Conservation (phyloP, 2,888 invertebrate genomes). For the Apocheima hispidaria region DNA sequence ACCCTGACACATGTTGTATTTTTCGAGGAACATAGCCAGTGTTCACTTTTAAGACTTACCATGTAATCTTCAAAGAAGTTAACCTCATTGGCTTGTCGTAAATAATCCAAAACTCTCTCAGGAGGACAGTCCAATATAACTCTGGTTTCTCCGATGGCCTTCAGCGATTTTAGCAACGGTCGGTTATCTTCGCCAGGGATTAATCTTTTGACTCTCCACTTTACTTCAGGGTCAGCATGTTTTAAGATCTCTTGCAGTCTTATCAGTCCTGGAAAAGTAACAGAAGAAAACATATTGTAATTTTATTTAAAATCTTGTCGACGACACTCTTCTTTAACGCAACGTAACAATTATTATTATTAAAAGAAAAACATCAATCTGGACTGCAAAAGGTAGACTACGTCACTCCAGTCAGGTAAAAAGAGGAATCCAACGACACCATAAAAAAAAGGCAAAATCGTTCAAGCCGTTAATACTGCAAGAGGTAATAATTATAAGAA, state of each 20-base stretch:
- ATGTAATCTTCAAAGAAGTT: slow-evolving; percentile 94
- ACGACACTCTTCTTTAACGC: too few species aligned
- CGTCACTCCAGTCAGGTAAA: too few species aligned
- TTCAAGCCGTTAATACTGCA: too few species aligned
- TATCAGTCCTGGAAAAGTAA: slow-evolving; percentile 85
- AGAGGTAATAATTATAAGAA: too few species aligned
- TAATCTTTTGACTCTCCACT: slow-evolving; percentile 89
- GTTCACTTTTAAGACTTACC: slow-evolving; percentile 72
- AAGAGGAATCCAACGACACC: too few species aligned
- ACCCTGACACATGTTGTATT: too few species aligned
- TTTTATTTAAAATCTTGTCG: background rate
- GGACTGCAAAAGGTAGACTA: too few species aligned
- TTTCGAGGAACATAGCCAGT: too few species aligned
- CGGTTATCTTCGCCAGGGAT: slow-evolving; percentile 85
- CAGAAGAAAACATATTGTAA: too few species aligned
- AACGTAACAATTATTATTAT: too few species aligned
- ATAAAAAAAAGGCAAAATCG: too few species aligned
- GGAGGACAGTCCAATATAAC: slow-evolving; percentile 92
- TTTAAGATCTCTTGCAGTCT: slow-evolving; percentile 93
- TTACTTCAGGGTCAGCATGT: slow-evolving; percentile 88
- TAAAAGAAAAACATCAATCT: too few species aligned
- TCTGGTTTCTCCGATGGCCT: slow-evolving; percentile 88
- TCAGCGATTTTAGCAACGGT: slow-evolving; percentile 91
- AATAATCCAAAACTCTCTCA: slow-evolving; percentile 88
- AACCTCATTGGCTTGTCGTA: slow-evolving; percentile 93